Evolutionary conservation across 2,888 invertebrate species (phyloP), one percentile per base, ranked within the genome.

Genomic region (Athrips mouffetella): DNA sequence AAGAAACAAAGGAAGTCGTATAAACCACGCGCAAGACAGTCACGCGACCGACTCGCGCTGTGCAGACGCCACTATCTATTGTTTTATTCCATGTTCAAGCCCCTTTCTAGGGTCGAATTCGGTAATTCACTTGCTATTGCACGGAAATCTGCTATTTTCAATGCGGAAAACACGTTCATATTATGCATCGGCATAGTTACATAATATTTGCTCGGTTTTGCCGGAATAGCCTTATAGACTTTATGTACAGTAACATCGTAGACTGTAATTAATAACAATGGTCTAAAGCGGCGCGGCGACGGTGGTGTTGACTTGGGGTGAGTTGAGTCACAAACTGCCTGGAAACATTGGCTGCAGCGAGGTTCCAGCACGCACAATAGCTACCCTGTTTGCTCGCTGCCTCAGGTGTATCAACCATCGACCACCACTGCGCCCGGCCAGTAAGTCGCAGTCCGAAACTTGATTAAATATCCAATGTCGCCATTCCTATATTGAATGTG

Each of bases 1-100:
- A 74, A 77, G 76, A 77, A 77, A 80, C 80, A 79, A 81, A 80
- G 81, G 81, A 80, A 82, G 76, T 76, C 73, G 76, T 79, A 78
- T 75, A 76, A 67, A 75, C 68, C 76, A 68, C 70, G 70, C 71
- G 67, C 76, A 70, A 77, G 76, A 79, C 77, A 79, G 81, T 78
- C 83, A 84, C 83, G 82, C 82, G 73, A 80, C 64, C 65, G 59
- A 60, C 69, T 63, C 63, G 66, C 65, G 65, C 69, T 56, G 59
- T 63, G 60, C 60, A 63, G 62, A 67, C 65, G 65, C 60, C 53
- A 56, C 68, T 73, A 71, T 73, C 73, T 76, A 67, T 72, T 73
- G 71, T 76, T 71, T 68, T 70, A 65, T 68, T 64, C 59, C 63
- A 63, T 63, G 66, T 62, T 64, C 54, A 58, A 53, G 55, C 52